Evolutionary conservation across 1,140 invertebrate species (phyloP).

Genomic region (Apis laboriosa): DNA sequence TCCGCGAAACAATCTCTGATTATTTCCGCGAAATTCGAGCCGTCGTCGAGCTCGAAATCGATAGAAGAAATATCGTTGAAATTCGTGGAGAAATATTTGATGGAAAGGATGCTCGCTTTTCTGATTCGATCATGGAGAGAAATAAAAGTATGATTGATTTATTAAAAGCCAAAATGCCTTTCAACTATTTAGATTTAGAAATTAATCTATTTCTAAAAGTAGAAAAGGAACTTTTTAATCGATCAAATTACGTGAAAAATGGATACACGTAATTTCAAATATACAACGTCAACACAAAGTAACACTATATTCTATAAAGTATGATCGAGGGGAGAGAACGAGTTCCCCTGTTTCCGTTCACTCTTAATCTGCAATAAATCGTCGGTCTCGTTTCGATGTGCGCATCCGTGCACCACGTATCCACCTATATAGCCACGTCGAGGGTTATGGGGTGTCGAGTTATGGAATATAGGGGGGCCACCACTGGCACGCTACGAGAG

Average conservation of each 20-base stretch:
- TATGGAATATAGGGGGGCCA: conserved; percentile 64
- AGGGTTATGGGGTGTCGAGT: conserved; percentile 63
- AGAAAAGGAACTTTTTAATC: no score
- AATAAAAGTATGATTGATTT: no score
- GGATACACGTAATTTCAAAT: no score
- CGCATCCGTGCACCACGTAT: conserved; percentile 50
- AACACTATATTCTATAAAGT: no score
- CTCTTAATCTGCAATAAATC: conserved; percentile 62
- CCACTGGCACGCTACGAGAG: conserved; percentile 44
- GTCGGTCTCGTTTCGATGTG: conserved; percentile 50
- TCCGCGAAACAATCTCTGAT: background rate
- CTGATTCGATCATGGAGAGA: no score
- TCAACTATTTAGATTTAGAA: no score
- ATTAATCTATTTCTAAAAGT: no score
- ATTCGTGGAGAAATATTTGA: background rate
- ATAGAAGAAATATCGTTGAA: background rate
- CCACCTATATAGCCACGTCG: conserved; percentile 42
- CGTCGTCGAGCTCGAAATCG: no score
- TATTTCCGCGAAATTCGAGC: conserved; percentile 28
- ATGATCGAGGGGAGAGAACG: background rate
- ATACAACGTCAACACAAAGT: no score
- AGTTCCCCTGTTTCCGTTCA: background rate
- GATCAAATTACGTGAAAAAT: no score
- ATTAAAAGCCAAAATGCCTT: no score
- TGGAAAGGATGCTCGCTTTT: background rate